phyloP scores from a whole-genome alignment of 2,797 vertebrate species.

The Clangula hyemalis region DNA sequence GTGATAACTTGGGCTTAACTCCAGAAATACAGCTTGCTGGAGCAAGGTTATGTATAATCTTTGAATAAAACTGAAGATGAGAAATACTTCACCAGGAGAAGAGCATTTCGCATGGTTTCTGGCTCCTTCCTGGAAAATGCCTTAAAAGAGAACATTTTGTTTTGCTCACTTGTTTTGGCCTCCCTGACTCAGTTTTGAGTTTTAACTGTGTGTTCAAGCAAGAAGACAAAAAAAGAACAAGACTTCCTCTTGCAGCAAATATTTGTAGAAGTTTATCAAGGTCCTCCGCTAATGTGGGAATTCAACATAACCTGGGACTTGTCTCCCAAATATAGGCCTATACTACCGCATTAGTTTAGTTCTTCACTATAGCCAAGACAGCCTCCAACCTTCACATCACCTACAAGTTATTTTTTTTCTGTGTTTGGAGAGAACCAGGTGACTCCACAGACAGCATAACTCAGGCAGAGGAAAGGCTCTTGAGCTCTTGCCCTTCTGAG shows the following conservation, averaged over 20 bases:
- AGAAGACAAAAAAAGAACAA: neutral
- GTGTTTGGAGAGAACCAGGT: neutral
- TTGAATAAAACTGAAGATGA: neutral
- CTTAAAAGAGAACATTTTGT: neutral
- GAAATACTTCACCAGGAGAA: neutral
- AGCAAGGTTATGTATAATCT: neutral
- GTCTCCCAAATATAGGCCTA: neutral
- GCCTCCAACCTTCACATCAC: no score
- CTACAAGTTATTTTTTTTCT: no score
- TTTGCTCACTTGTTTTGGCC: neutral
- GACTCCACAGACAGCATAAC: neutral
- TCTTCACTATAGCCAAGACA: neutral
- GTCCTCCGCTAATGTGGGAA: neutral
- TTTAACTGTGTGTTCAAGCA: neutral
- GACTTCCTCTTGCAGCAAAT: neutral
- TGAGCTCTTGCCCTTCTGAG: neutral
- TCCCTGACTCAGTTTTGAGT: neutral
- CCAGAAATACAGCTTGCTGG: neutral
- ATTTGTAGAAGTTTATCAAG: neutral
- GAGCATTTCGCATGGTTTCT: neutral
- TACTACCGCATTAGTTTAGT: neutral
- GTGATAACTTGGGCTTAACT: slow-evolving; percentile 4
- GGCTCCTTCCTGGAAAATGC: neutral
- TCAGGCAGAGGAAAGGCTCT: neutral
- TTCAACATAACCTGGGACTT: neutral